A percentile compares a stretch with the other conserved stretches of the same genome.
Evolutionary conservation across 2,888 invertebrate species (phyloP).

Genomic region (Allophyes oxyacanthae): DNA sequence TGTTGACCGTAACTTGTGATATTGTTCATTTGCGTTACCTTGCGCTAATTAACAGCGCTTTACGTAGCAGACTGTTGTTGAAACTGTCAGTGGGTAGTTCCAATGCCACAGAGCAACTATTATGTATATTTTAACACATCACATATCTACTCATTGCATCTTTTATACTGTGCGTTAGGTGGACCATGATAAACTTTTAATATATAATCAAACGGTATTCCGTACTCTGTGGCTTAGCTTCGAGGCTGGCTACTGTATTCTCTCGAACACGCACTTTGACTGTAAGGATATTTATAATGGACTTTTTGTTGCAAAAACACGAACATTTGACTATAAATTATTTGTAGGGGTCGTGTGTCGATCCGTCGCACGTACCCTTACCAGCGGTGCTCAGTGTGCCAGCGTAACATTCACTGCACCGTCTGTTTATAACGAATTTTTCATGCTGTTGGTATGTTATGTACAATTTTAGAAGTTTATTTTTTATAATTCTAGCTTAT

Average conservation of each 20-base stretch:
- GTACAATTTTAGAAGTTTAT: constrained; percentile 81
- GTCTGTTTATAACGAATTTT: constrained; percentile 64
- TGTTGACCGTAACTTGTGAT: constrained; percentile 52
- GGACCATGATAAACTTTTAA: constrained; percentile 75
- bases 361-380: background rate
- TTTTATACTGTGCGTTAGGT: constrained; percentile 83
- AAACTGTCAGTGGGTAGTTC: constrained; percentile 48
- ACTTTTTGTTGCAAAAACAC: constrained; percentile 51
- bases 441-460: constrained; percentile 70
- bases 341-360: constrained; percentile 14
- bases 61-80: constrained; percentile 36
- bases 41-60: constrained; percentile 54
- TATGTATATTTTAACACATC: constrained; percentile 80
- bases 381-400: constrained; percentile 10
- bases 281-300: constrained; percentile 34
- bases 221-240: constrained; percentile 52
- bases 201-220: constrained; percentile 52
- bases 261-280: constrained; percentile 33
- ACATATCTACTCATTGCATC: constrained; percentile 86
- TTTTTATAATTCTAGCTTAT: constrained; percentile 75
- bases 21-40: constrained; percentile 53
- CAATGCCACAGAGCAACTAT: constrained; percentile 55
- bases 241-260: constrained; percentile 13
- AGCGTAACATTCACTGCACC: constrained; percentile 2
- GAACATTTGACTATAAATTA: constrained; percentile 39